phyloP scores from a whole-genome alignment of 2,113 vertebrate genomes.

The Hyaena hyaena region DNA sequence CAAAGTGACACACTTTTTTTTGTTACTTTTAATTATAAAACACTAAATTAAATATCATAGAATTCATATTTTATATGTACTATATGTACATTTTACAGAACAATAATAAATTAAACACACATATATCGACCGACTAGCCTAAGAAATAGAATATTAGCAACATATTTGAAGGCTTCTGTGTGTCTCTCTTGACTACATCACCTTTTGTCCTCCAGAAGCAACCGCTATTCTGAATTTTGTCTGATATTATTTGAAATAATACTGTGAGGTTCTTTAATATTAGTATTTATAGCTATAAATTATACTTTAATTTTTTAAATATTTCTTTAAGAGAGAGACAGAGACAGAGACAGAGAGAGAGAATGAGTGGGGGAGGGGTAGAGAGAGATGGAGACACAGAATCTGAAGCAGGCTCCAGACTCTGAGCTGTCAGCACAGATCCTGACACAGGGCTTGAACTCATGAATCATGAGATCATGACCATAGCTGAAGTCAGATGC shows the following conservation, averaged over 20 bases:
- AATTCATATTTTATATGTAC: background rate
- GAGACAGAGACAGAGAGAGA: no score
- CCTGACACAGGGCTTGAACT: no score
- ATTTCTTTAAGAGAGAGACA: no score
- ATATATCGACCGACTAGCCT: background rate
- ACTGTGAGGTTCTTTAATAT: background rate
- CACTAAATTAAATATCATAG: background rate
- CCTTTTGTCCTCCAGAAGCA: background rate
- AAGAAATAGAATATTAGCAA: background rate
- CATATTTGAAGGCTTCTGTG: background rate
- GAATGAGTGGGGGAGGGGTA: no score
- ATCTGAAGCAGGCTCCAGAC: no score
- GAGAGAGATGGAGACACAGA: no score
- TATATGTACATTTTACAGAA: background rate
- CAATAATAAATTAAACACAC: background rate
- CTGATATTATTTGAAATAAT: background rate
- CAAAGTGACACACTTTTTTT: background rate
- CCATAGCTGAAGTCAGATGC: no score
- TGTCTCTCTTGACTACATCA: background rate
- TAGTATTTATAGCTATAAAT: background rate
- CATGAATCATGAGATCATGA: no score
- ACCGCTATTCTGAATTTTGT: background rate
- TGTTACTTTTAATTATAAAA: background rate
- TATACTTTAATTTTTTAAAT: background rate
- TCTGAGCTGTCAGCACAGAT: no score